Base-by-base conservation (phyloP, 1,140 invertebrate genomes). In the Brachionus koreanus region DNA sequence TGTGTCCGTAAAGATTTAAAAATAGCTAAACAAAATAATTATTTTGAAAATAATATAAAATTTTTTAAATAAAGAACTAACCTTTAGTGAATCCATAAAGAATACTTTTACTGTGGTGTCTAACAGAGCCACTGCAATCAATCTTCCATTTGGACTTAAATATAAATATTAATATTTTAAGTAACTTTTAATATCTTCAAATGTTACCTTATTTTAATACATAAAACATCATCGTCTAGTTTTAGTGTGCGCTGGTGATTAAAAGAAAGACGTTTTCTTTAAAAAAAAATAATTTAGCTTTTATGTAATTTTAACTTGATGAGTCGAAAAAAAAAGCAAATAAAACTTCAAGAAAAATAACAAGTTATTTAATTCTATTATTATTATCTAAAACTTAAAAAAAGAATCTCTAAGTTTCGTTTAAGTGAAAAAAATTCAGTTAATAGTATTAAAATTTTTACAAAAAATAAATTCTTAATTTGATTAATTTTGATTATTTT, bases 41-140 rank as follows among this genome's bases (percentile, higher is more conserved):
- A 16, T n/a, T 9, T 25, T 57, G 52, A 49, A 16, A 67, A 82
- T 1, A 39, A 10, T n/a, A n/a, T 25, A 12, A 19, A 2, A 9
- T 25, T 37, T 3, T 19, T n/a, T 33, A 19, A 19, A 57, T n/a
- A n/a, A 2, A 42, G 19, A 9, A n/a, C 81, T 83, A 88, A 94
- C 93, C 91, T 98, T 98, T 81, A 98, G 93, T 19, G 93, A 93
- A 86, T 98, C 96, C 12, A 93, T 85, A 86, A 96, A 98, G 87
- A 97, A 98, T 83, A 99, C 93, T 89, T 98, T 96, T 0, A 98
- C 94, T 13, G 96, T 99, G 13, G 92, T 93, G 89, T 99, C 95
- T 2, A 98, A 87, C 12, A 98, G 88, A 0, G 95, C 92, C 33
- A 95, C 94, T 5, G 95, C 96, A 16, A 99, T 87, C 84, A 95